Evolutionary conservation across 2,113 vertebrate species (phyloP).

Genomic region (Amazona guildingii): DNA sequence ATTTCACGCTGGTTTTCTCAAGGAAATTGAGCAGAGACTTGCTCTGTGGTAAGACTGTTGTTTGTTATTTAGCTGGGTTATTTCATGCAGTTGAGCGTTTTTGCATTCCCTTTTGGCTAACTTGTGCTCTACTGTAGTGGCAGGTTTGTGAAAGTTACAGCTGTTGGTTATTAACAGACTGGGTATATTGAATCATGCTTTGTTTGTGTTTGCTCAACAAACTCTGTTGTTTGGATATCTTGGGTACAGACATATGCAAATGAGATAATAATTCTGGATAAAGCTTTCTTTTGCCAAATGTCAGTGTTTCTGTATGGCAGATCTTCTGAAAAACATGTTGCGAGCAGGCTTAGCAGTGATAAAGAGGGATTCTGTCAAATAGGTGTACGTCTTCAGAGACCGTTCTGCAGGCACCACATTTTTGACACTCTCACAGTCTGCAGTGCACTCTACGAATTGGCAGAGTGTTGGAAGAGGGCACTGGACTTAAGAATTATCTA

Average conservation of each 20-base stretch:
- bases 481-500: neutral
- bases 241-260: neutral
- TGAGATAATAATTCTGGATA: neutral
- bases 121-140: neutral
- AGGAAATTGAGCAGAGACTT: conserved; percentile 94
- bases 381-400: neutral
- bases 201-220: neutral
- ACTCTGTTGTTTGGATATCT: neutral
- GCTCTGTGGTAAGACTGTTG: conserved; percentile 87
- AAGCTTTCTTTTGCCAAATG: conserved; percentile 22
- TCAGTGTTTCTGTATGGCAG: neutral
- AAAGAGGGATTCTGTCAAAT: neutral
- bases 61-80: neutral
- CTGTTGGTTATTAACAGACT: neutral
- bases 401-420: neutral
- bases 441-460: neutral
- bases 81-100: neutral
- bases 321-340: neutral
- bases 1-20: conserved; percentile 94
- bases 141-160: neutral
- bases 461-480: neutral
- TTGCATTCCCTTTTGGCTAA: neutral
- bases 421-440: neutral
- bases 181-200: neutral
- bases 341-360: neutral